A percentile compares a stretch with the other conserved stretches of the same genome.
phyloP scores from a whole-genome alignment of 2,888 invertebrate genomes.

The Trachelus troglodyta region DNA sequence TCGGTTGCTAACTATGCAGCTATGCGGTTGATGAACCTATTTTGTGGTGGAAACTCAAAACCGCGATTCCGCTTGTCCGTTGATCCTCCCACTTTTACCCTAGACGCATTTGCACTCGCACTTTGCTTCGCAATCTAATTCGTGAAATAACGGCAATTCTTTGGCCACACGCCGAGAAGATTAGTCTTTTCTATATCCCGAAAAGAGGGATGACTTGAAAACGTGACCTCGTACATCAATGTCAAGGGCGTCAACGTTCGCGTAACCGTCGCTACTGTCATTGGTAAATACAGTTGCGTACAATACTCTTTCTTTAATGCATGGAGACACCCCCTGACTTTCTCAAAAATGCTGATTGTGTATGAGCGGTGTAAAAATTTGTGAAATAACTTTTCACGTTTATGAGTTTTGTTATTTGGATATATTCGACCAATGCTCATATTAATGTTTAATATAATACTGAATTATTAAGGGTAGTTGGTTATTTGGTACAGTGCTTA shows the following conservation, averaged over 20 bases:
- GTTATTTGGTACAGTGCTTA: too few species aligned
- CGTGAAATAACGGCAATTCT: neutral
- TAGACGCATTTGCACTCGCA: neutral
- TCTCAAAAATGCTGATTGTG: neutral
- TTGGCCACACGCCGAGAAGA: neutral
- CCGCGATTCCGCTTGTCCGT: slow-evolving; percentile 16
- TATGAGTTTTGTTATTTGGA: neutral
- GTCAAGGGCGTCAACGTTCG: neutral
- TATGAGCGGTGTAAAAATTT: neutral
- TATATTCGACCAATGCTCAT: neutral
- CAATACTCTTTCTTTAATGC: neutral
- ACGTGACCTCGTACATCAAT: neutral
- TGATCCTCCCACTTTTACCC: neutral
- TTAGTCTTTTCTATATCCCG: neutral
- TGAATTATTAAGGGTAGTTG: neutral
- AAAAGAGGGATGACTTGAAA: neutral
- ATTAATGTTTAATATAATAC: neutral
- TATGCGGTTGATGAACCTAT: slow-evolving; percentile 39
- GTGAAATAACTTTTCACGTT: neutral
- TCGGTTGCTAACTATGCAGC: slow-evolving; percentile 46
- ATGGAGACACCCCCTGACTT: neutral
- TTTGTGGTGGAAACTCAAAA: slow-evolving; percentile 38
- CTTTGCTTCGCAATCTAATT: neutral
- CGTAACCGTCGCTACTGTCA: neutral
- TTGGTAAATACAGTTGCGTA: neutral